phyloP scores from a whole-genome alignment of 1,140 invertebrate species.

The Antheraea mylitta region DNA sequence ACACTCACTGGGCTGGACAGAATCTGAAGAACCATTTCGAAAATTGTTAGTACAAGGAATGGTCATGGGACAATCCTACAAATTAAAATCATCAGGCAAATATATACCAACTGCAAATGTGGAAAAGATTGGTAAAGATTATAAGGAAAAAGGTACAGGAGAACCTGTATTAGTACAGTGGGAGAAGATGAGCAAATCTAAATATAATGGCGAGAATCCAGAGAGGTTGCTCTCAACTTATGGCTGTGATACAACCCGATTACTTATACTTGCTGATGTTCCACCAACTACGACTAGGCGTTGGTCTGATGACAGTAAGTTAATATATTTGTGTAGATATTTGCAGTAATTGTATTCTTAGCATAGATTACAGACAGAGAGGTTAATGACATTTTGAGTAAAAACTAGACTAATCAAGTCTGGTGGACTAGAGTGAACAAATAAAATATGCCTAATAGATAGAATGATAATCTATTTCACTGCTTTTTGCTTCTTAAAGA shows the following conservation, averaged over 20 bases:
- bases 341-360: too few species aligned
- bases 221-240: constrained; percentile 87
- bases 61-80: constrained; percentile 94
- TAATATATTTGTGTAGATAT: not conserved
- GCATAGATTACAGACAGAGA: too few species aligned
- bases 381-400: too few species aligned
- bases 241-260: constrained; percentile 93
- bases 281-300: constrained; percentile 90
- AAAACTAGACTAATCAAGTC: too few species aligned
- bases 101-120: constrained; percentile 90
- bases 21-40: constrained; percentile 92
- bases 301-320: constrained; percentile 90
- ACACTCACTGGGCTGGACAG: constrained; percentile 86
- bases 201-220: constrained; percentile 98
- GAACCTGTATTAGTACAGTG: constrained; percentile 85
- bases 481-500: too few species aligned
- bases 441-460: too few species aligned
- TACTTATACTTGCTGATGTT: constrained; percentile 92
- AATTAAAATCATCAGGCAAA: constrained; percentile 86
- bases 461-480: too few species aligned
- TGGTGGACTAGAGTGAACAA: too few species aligned
- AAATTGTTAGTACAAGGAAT: constrained; percentile 96
- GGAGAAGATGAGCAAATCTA: constrained; percentile 99
- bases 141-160: constrained; percentile 82
- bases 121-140: constrained; percentile 78